These are phyloP conservation scores for Brevimyrus niger DNA, from an alignment of 2,113 vertebrate genomes.

Conservation along the genomic window DNA sequence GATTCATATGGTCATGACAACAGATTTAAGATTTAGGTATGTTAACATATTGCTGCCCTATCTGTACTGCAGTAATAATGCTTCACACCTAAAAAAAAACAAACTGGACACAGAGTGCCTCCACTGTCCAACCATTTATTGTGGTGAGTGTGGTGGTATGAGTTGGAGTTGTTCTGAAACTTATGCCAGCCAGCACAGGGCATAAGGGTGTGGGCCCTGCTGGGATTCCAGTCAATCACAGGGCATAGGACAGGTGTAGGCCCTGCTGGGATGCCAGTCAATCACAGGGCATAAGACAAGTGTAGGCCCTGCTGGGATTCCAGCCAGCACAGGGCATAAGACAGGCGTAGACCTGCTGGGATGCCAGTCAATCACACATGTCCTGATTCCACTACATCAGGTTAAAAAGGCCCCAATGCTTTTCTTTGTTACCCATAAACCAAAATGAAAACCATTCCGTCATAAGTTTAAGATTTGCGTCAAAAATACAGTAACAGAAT, in stretches of 20 bases:
- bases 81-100: not conserved
- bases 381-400: conserved; percentile 49
- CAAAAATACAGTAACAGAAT: not conserved
- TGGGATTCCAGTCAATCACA: not conserved
- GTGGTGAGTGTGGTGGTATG: too few species aligned
- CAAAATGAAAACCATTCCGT: conserved; percentile 36
- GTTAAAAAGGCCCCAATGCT: conserved; percentile 49
- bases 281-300: not conserved
- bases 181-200: not conserved
- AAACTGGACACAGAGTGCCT: not conserved
- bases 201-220: not conserved
- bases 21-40: not conserved
- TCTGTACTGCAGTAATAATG: not conserved
- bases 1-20: not conserved
- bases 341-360: not conserved
- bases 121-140: not conserved
- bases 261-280: not conserved
- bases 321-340: not conserved
- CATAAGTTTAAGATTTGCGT: not conserved
- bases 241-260: not conserved
- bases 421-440: conserved; percentile 40
- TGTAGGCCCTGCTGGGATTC: not conserved
- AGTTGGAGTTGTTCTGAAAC: not conserved
- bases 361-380: conserved; percentile 23
- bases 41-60: not conserved